Conservation (phyloP, 2,888 invertebrate genomes). For the Catocala sponsa region DNA sequence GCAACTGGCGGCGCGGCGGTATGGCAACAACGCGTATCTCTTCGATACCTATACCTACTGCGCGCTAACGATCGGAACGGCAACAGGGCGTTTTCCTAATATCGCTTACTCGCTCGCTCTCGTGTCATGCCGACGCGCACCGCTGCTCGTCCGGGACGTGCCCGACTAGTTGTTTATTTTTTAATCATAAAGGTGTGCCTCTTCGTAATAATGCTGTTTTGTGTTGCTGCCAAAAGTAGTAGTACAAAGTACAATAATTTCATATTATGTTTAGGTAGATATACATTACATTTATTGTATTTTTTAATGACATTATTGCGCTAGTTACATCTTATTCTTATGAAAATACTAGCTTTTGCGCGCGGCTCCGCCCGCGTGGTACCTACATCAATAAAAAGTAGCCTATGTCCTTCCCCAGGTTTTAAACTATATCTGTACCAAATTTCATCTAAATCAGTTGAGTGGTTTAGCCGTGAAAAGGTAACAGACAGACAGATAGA, state of each 20-base stretch:
- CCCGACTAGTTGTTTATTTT: conserved; percentile 46
- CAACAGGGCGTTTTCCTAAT: conserved; percentile 72
- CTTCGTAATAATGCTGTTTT: conserved; percentile 31
- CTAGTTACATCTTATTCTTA: no score
- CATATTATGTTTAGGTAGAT: not conserved
- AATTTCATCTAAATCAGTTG: no score
- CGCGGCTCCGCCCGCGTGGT: no score
- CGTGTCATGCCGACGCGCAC: conserved; percentile 66
- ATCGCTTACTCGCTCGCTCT: conserved; percentile 58
- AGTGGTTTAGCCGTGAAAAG: no score
- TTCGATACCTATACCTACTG: conserved; percentile 33
- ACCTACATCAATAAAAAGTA: no score
- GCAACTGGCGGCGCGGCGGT: conserved; percentile 32
- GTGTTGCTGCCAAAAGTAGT: conserved; percentile 29
- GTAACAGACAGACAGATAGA: no score
- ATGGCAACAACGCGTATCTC: conserved; percentile 49
- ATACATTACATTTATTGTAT: no score
- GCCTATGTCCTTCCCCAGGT: no score
- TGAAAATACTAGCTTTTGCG: no score
- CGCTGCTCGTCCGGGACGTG: conserved; percentile 59
- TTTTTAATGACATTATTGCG: no score
- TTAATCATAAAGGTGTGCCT: conserved; percentile 38
- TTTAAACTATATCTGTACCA: no score
- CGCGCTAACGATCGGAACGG: conserved; percentile 64
- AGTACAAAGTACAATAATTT: not conserved